Percentiles rank a stretch among this genome's conserved stretches.
phyloP scores from a whole-genome alignment of 2,113 vertebrate species.

The Fregetta grallaria region DNA sequence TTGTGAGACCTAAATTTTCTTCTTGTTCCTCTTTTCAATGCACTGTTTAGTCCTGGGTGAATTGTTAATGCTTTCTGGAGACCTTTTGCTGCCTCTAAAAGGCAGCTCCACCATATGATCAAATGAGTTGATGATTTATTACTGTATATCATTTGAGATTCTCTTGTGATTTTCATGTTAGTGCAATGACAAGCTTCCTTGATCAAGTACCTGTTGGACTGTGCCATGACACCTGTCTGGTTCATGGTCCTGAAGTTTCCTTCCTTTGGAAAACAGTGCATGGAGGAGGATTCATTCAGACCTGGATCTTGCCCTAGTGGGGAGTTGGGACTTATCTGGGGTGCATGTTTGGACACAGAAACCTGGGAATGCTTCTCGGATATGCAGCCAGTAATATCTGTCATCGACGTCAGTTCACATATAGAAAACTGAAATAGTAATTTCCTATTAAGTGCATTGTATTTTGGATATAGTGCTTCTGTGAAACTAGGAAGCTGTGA shows the following conservation, averaged over 20 bases:
- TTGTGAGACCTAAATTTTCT: background rate
- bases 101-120: background rate
- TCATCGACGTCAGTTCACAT: background rate
- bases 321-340: background rate
- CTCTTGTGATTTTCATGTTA: background rate
- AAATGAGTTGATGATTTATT: background rate
- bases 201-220: background rate
- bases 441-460: background rate
- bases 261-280: background rate
- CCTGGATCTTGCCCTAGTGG: background rate
- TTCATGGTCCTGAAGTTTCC: background rate
- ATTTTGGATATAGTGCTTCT: background rate
- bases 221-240: background rate
- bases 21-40: background rate
- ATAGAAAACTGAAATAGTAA: background rate
- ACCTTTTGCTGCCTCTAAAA: background rate
- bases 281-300: background rate
- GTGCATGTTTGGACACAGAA: background rate
- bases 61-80: background rate
- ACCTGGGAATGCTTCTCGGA: background rate
- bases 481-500: background rate
- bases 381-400: background rate
- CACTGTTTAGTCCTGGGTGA: background rate
- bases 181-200: background rate
- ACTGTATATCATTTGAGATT: background rate